These are phyloP conservation scores for Anneissia japonica DNA, from an alignment of 35 echinoderm and acorn worm genomes.

Conservation along the genomic window DNA sequence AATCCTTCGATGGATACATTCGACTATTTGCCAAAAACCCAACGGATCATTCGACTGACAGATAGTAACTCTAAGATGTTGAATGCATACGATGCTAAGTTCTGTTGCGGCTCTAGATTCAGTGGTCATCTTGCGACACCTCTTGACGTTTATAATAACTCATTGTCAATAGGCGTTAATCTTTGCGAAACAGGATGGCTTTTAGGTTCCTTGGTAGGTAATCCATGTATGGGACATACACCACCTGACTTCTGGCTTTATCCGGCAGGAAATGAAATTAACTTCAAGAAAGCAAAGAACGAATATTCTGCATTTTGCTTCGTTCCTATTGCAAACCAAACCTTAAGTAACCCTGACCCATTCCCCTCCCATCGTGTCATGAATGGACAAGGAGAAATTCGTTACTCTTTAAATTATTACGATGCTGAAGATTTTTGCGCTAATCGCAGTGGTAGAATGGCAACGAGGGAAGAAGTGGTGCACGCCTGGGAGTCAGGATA, in stretches of 20 bases:
- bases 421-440: not conserved
- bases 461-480: not conserved
- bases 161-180: not conserved
- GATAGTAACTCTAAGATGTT: not conserved
- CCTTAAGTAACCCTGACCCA: not conserved
- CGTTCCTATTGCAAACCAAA: not conserved
- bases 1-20: too few relatives aligned
- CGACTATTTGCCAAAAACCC: not conserved
- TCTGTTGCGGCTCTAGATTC: not conserved
- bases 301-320: not conserved
- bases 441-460: not conserved
- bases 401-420: not conserved
- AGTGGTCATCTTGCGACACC: not conserved
- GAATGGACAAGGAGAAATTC: not conserved
- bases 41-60: not conserved
- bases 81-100: not conserved
- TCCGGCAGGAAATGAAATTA: not conserved
- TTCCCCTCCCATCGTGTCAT: not conserved
- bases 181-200: not conserved
- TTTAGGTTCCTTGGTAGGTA: not conserved
- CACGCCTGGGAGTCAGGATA: not conserved
- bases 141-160: not conserved
- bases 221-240: not conserved
- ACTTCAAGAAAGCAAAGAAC: not conserved
- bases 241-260: not conserved